These are phyloP conservation scores for Coreoperca whiteheadi DNA, from an alignment of 2,113 vertebrate genomes.

Conservation along the genomic window DNA sequence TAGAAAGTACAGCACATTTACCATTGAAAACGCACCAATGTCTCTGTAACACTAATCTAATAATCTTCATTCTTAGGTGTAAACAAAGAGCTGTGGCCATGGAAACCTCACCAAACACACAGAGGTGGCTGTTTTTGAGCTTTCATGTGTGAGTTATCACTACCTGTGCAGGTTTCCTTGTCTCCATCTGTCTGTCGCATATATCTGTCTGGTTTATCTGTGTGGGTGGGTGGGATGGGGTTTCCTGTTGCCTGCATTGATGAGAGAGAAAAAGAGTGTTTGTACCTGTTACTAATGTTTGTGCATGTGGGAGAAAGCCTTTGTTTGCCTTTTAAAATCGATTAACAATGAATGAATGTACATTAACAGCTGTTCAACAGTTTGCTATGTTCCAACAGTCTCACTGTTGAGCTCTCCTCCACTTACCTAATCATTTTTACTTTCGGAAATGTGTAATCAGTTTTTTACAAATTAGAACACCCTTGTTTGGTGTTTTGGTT, in stretches of 20 bases:
- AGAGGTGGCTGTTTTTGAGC: not conserved
- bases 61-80: not conserved
- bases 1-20: no score
- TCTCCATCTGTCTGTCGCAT: not conserved
- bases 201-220: slow-evolving; percentile 4
- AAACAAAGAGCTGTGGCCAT: slow-evolving; percentile 11
- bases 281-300: not conserved
- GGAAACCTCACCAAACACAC: slow-evolving; percentile 10
- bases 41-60: not conserved
- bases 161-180: slow-evolving; percentile 38
- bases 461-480: not conserved
- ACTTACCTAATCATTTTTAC: not conserved
- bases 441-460: not conserved
- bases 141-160: slow-evolving; percentile 20
- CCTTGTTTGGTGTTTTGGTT: not conserved
- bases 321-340: not conserved
- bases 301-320: not conserved
- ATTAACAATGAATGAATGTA: slow-evolving; percentile 14
- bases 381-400: not conserved
- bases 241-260: not conserved
- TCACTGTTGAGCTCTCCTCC: not conserved
- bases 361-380: slow-evolving; percentile 8
- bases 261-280: not conserved
- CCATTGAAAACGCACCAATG: not conserved
- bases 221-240: not conserved